These are phyloP conservation scores for Notocelia uddmanniana DNA, from an alignment of 2,888 invertebrate species.

Conservation along the genomic window DNA sequence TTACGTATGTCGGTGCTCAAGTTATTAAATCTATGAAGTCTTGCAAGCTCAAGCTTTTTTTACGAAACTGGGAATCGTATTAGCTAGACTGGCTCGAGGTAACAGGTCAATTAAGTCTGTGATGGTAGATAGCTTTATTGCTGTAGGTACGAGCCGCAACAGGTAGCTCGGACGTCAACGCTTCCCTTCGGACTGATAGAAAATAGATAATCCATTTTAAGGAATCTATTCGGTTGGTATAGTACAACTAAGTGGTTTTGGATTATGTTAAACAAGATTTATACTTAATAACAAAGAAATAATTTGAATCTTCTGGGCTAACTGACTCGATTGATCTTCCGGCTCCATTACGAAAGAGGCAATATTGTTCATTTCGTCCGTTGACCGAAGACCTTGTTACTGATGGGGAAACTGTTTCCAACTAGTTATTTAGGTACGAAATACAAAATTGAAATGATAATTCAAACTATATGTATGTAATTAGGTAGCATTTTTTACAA, in stretches of 20 bases:
- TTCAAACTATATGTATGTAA: too few relatives aligned
- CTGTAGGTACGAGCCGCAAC: neutral
- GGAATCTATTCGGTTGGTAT: neutral
- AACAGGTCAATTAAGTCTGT: slow-evolving; percentile 15
- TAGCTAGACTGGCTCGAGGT: slow-evolving; percentile 9
- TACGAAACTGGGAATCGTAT: slow-evolving; percentile 3
- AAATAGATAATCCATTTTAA: neutral
- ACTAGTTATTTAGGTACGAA: too few relatives aligned
- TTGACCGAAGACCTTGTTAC: too few relatives aligned
- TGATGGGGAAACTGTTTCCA: too few relatives aligned
- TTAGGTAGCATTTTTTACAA: too few relatives aligned
- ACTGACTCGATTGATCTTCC: neutral
- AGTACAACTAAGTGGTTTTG: neutral
- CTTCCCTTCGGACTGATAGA: neutral
- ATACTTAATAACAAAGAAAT: neutral
- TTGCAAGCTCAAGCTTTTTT: slow-evolving; percentile 9
- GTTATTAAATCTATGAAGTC: neutral
- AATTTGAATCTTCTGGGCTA: neutral
- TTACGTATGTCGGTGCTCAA: neutral
- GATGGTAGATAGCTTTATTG: slow-evolving; percentile 7
- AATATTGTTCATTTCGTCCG: too few relatives aligned
- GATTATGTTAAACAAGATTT: neutral
- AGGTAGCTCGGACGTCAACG: slow-evolving; percentile 14
- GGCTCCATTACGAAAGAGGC: neutral
- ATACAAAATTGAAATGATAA: too few relatives aligned